Percentiles rank a stretch among this genome's conserved stretches.
Conservation (phyloP, 92 coral and sea anemone genomes). For the Desmophyllum pertusum region DNA sequence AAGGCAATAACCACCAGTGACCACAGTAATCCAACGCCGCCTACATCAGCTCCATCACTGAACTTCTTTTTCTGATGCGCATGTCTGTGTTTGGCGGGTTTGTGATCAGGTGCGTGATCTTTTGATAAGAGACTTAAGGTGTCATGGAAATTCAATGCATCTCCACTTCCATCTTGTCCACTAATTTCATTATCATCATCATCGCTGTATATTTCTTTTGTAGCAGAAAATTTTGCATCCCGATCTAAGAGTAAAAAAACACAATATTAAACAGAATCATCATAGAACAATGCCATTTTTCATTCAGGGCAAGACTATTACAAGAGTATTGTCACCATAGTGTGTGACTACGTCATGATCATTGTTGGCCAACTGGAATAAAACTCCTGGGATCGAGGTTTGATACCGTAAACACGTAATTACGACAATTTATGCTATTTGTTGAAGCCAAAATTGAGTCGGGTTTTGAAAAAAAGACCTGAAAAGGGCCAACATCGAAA, state of each 20-base stretch:
- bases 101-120: neutral
- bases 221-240: neutral
- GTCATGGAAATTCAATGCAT: neutral
- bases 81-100: neutral
- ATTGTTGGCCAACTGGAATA: too few species aligned
- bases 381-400: too few species aligned
- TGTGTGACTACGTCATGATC: too few species aligned
- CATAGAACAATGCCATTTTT: neutral
- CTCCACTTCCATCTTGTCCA: slow-evolving; percentile 6
- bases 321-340: too few species aligned
- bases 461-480: too few species aligned
- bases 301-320: too few species aligned
- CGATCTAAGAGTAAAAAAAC: neutral
- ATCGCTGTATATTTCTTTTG: neutral
- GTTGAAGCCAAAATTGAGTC: too few species aligned
- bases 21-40: slow-evolving; percentile 28
- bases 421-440: too few species aligned
- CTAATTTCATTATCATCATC: slow-evolving; percentile 6
- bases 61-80: neutral
- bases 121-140: neutral
- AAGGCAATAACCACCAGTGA: slow-evolving; percentile 10
- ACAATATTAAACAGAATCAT: neutral
- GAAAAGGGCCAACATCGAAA: too few species aligned
- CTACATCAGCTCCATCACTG: neutral
- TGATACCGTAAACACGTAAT: too few species aligned